Evolutionary conservation across 35 echinoderm and acorn worm genomes (phyloP), one percentile per base, ranked within the genome.

Genomic region (Heliocidaris tuberculata): DNA sequence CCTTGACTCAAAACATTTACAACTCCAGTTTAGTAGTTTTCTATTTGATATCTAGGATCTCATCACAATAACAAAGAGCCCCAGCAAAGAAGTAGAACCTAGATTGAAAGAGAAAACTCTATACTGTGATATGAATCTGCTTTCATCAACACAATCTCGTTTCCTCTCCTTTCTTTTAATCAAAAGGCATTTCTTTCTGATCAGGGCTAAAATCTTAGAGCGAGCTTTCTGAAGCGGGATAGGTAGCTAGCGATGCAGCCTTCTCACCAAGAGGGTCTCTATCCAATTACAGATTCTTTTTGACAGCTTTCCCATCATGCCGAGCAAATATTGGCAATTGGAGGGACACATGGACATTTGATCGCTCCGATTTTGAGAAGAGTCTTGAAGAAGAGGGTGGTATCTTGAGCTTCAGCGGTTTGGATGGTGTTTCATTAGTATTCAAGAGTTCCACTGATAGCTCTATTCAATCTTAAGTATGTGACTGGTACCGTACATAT

Each of bases 211-310:
- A 78, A 78, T n/a, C 65, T 78, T 78, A 27, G 65, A 78, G 65
- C 65, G 7, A 78, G 65, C 65, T 78, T n/a, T 78, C 21, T 78
- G 65, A 24, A 78, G 65, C 65, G 17, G 21, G 65, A 78, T 78
- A 19, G 65, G 27, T 78, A 21, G 65, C 27, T 24, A 78, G 27
- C 65, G 65, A 78, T 78, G 65, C 65, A 78, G 65, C 65, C 65
- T 78, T 78, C 65, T 78, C 21, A 24, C 19, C 16, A 48, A 89
- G 47, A 89, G 87, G 87, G 24, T 16, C 31, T 89, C 87, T 89
- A 89, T 89, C 87, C 87, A 89, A 89, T 89, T 89, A 89, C 87
- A 89, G 87, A 89, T 89, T 78, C 87, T 89, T 89, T 89, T 89
- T 89, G 87, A 48, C 87, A 89, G 87, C 31, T 89, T 89, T 48